phyloP scores from a whole-genome alignment of 2,797 vertebrate genomes.

The Cryptoblepharus egeriae region DNA sequence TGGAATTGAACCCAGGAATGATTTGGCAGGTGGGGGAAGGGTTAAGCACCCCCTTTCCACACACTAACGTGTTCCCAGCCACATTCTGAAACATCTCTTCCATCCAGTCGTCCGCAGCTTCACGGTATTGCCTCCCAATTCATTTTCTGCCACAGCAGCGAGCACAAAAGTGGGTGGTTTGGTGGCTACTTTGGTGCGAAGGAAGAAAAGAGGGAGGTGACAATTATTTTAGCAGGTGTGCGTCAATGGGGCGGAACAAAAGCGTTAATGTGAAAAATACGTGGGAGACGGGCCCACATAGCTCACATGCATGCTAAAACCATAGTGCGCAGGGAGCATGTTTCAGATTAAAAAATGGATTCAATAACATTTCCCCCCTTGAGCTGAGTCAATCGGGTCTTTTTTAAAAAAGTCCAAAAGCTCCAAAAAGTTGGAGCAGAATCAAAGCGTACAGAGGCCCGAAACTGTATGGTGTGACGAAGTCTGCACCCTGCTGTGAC shows the following conservation, averaged over 20 bases:
- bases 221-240: not conserved
- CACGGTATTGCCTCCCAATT: no score
- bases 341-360: slow-evolving; percentile 40
- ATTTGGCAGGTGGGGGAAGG: no score
- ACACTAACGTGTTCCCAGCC: no score
- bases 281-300: not conserved
- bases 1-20: no score
- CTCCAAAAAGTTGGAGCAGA: not conserved
- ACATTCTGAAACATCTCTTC: no score
- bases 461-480: not conserved
- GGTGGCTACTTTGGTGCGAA: not conserved
- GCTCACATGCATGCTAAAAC: not conserved
- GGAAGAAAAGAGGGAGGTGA: slow-evolving; percentile 9
- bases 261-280: not conserved
- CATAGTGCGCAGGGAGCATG: slow-evolving; percentile 22
- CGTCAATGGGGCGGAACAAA: not conserved
- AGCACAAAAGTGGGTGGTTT: not conserved
- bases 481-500: not conserved
- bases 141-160: not conserved
- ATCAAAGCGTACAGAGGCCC: not conserved
- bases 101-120: no score
- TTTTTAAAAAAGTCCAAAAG: not conserved
- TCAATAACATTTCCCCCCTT: not conserved
- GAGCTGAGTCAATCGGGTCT: not conserved
- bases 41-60: no score